These are phyloP conservation scores for Epinotia demarniana DNA, from an alignment of 2,888 invertebrate genomes.

Conservation along the genomic window DNA sequence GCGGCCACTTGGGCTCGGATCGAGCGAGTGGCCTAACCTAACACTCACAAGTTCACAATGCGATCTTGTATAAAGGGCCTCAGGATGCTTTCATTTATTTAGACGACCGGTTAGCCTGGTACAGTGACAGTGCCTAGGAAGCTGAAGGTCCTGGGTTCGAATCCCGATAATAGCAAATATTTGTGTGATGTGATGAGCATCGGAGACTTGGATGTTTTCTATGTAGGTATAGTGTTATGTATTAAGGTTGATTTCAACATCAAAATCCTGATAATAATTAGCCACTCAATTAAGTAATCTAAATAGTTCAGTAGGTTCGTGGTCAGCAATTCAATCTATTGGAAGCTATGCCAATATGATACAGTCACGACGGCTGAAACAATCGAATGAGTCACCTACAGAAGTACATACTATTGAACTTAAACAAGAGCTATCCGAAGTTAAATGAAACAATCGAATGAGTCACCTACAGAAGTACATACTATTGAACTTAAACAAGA, in stretches of 20 bases:
- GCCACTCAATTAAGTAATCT: not conserved
- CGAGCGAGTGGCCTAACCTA: slow-evolving; percentile 15
- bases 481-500: not conserved
- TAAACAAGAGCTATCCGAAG: not conserved
- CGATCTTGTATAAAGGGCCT: not conserved
- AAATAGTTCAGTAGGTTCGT: not conserved
- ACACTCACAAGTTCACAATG: not conserved
- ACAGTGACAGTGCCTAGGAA: too few relatives aligned
- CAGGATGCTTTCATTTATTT: not conserved
- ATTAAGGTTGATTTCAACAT: not conserved
- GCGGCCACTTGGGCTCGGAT: slow-evolving; percentile 47
- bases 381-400: slow-evolving; percentile 9
- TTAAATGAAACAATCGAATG: not conserved
- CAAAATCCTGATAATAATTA: not conserved
- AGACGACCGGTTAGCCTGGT: too few relatives aligned
- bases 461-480: slow-evolving; percentile 4
- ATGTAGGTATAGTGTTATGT: too few relatives aligned
- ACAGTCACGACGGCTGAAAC: not conserved
- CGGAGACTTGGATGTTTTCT: too few relatives aligned
- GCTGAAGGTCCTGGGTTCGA: too few relatives aligned
- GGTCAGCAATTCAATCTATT: slow-evolving; percentile 10
- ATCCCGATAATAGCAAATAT: too few relatives aligned
- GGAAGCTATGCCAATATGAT: slow-evolving; percentile 2
- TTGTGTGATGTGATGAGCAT: too few relatives aligned
- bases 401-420: not conserved